phyloP scores from a whole-genome alignment of 92 coral and sea anemone genomes.

The Parazoanthus swiftii region DNA sequence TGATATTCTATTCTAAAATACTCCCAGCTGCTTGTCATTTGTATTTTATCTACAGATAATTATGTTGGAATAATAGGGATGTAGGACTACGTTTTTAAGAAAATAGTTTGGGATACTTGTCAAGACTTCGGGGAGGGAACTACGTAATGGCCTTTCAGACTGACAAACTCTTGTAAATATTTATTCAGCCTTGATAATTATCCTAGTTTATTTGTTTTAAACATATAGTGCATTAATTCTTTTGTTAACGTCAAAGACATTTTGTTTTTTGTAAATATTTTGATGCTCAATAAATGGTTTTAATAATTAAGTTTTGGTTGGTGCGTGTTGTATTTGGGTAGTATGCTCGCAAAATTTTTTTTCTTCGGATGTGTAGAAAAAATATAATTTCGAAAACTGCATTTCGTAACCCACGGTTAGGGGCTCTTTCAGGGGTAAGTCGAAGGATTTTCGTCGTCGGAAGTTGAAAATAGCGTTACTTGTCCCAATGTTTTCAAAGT shows the following conservation, averaged over 20 bases:
- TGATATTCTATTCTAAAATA: background rate
- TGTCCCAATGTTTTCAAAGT: too few species aligned
- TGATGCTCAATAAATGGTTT: conserved; percentile 28
- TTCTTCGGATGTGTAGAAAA: too few species aligned
- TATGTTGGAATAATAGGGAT: background rate
- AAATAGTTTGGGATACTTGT: background rate
- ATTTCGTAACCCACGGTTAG: too few species aligned
- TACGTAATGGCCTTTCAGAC: background rate
- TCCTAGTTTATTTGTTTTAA: background rate
- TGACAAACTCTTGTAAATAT: background rate
- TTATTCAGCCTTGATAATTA: background rate
- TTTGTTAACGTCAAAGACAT: background rate
- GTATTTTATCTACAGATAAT: background rate
- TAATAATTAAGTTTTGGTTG: background rate
- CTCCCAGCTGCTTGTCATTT: background rate
- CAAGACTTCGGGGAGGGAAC: background rate
- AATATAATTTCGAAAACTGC: too few species aligned
- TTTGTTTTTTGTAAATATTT: conserved; percentile 22
- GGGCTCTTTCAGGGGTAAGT: too few species aligned
- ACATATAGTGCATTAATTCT: background rate
- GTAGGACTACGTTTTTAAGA: background rate
- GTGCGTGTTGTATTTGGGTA: background rate
- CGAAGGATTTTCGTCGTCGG: too few species aligned
- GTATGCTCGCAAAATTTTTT: too few species aligned
- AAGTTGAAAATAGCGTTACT: too few species aligned